These are phyloP conservation scores for Patella ulyssiponensis DNA, from an alignment of 2,888 invertebrate species.

Conservation along the genomic window DNA sequence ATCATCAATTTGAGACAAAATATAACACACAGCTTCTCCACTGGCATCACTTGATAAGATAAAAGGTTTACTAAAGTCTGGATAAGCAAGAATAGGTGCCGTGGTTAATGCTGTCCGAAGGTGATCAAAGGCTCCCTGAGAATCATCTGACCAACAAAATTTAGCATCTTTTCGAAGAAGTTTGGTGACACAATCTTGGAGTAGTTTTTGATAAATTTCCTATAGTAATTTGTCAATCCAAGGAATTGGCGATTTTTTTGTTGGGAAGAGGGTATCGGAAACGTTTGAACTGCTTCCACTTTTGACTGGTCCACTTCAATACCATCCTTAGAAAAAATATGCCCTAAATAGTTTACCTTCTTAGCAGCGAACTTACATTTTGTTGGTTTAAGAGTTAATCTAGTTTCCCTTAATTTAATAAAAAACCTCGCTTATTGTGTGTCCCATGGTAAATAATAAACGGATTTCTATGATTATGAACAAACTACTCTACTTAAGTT, in stretches of 20 bases:
- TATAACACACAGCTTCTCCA: conserved; percentile 31
- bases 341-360: conserved; percentile 39
- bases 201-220: conserved; percentile 39
- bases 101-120: conserved; percentile 28
- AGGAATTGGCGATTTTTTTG: conserved; percentile 32
- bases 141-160: conserved; percentile 39
- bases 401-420: conserved; percentile 30
- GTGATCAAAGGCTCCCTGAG: conserved; percentile 32
- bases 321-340: conserved; percentile 37
- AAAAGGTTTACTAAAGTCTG: conserved; percentile 38
- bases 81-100: conserved; percentile 38
- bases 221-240: conserved; percentile 37
- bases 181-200: conserved; percentile 36
- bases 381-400: conserved; percentile 37
- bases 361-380: conserved; percentile 41
- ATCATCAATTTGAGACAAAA: conserved; percentile 36
- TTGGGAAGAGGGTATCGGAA: conserved; percentile 32
- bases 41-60: conserved; percentile 38
- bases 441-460: no score
- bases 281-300: conserved; percentile 22
- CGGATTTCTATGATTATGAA: no score
- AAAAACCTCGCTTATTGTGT: conserved; percentile 39
- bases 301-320: conserved; percentile 35
- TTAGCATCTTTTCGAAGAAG: conserved; percentile 32
- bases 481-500: no score